Conservation (phyloP, 2,888 invertebrate genomes). For the Lasioglossum marginatum region DNA sequence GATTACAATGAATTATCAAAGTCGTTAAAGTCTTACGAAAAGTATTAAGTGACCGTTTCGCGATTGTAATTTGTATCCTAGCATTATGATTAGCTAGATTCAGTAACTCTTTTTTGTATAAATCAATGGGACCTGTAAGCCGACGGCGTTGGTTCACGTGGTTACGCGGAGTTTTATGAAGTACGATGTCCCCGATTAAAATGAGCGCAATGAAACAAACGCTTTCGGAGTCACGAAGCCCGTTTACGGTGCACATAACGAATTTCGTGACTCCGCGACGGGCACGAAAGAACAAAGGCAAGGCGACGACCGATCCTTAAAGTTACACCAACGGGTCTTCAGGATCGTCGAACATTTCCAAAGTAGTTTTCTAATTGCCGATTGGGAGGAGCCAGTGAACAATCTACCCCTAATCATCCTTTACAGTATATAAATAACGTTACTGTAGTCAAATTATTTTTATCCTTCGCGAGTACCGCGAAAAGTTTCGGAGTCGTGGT, state of each 20-base stretch:
- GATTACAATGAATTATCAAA: neutral
- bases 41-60: neutral
- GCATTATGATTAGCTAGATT: neutral
- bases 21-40: neutral
- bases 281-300: slow-evolving; percentile 55
- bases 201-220: slow-evolving; percentile 66
- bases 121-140: slow-evolving; percentile 43
- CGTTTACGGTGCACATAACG: slow-evolving; percentile 60
- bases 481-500: neutral
- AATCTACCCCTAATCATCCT: too few relatives aligned
- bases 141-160: slow-evolving; percentile 38
- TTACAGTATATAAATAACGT: neutral
- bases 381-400: too few relatives aligned
- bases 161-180: slow-evolving; percentile 60
- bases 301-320: slow-evolving; percentile 54
- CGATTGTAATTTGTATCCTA: neutral
- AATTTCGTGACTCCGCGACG: slow-evolving; percentile 69
- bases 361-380: slow-evolving; percentile 31
- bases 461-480: neutral
- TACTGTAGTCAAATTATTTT: neutral
- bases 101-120: neutral
- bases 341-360: slow-evolving; percentile 18
- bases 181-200: slow-evolving; percentile 67
- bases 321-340: slow-evolving; percentile 52
- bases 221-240: slow-evolving; percentile 65